These are phyloP conservation scores for Limnephilus marmoratus DNA, from an alignment of 2,888 invertebrate species.

Conservation along the genomic window DNA sequence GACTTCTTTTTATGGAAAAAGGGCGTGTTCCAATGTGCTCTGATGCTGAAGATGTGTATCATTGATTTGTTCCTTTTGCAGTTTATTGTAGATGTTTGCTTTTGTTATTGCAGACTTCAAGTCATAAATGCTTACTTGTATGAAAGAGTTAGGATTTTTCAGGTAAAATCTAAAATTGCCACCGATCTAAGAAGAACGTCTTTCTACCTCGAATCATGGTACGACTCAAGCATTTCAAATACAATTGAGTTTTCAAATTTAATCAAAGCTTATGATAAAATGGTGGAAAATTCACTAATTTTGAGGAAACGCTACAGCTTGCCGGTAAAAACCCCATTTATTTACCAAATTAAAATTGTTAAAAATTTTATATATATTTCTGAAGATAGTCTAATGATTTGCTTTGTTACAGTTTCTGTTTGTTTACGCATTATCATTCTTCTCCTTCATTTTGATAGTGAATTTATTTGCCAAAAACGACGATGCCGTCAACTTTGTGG, in stretches of 20 bases:
- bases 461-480: slow-evolving; percentile 20
- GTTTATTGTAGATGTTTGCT: slow-evolving; percentile 49
- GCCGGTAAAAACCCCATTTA: slow-evolving; percentile 30
- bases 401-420: slow-evolving; percentile 30
- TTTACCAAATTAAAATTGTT: background rate
- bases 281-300: slow-evolving; percentile 27
- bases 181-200: slow-evolving; percentile 28
- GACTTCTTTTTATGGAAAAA: slow-evolving; percentile 36
- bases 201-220: background rate
- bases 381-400: background rate
- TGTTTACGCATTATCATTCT: slow-evolving; percentile 38
- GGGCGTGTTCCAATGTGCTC: slow-evolving; percentile 27
- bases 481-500: background rate
- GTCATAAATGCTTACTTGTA: slow-evolving; percentile 27
- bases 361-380: background rate
- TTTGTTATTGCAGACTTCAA: slow-evolving; percentile 42
- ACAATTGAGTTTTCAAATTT: background rate
- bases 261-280: slow-evolving; percentile 19
- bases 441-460: slow-evolving; percentile 29
- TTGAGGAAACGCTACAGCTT: slow-evolving; percentile 28
- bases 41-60: slow-evolving; percentile 44
- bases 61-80: slow-evolving; percentile 50
- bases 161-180: background rate
- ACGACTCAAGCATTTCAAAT: background rate
- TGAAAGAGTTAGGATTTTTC: background rate